These are phyloP conservation scores for Tachystola acroxantha DNA, from an alignment of 2,888 invertebrate species.

Conservation along the genomic window DNA sequence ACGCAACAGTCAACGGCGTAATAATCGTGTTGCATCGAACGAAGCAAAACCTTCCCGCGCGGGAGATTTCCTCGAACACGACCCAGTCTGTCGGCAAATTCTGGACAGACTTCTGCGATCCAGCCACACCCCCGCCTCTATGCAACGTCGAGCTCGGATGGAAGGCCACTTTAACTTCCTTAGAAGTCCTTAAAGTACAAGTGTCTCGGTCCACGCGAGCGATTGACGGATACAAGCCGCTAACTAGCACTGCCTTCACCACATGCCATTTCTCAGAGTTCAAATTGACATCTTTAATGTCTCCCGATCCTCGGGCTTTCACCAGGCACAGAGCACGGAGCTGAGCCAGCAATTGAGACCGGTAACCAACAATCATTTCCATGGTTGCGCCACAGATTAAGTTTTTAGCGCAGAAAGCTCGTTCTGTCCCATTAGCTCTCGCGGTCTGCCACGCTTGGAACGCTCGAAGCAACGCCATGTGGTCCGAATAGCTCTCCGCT, in stretches of 20 bases:
- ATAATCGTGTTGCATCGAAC: slow-evolving; percentile 89
- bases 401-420: slow-evolving; percentile 85
- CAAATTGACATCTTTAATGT: slow-evolving; percentile 83
- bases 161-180: slow-evolving; percentile 71
- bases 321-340: slow-evolving; percentile 87
- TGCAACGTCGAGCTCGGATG: slow-evolving; percentile 80
- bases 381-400: slow-evolving; percentile 89
- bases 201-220: slow-evolving; percentile 84
- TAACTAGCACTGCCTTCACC: slow-evolving; percentile 92
- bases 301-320: slow-evolving; percentile 77
- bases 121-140: slow-evolving; percentile 72
- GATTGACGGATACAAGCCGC: slow-evolving; percentile 94
- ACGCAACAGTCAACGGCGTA: slow-evolving; percentile 87
- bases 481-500: slow-evolving; percentile 90
- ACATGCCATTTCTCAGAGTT: slow-evolving; percentile 94
- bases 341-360: slow-evolving; percentile 90
- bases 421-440: slow-evolving; percentile 80
- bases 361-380: slow-evolving; percentile 93
- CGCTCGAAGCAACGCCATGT: slow-evolving; percentile 89
- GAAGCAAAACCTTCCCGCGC: slow-evolving; percentile 82
- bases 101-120: slow-evolving; percentile 47
- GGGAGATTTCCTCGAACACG: slow-evolving; percentile 90
- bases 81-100: slow-evolving; percentile 89
- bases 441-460: slow-evolving; percentile 83
- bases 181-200: slow-evolving; percentile 80